Evolutionary conservation across 2,888 invertebrate genomes (phyloP), one percentile per base, ranked within the genome.

Genomic region (Dicyrtomina minuta): DNA sequence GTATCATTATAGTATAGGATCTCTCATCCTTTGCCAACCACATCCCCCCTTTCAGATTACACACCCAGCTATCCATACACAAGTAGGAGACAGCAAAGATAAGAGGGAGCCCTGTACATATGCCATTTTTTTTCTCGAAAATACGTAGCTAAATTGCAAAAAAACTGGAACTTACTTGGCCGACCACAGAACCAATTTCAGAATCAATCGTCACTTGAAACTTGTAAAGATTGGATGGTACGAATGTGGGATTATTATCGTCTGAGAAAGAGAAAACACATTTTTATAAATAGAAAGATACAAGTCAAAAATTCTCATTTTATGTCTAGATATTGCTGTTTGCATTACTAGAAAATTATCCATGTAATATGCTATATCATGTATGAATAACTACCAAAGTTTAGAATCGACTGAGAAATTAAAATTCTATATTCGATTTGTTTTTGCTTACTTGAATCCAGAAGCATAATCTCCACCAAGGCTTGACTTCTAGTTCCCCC

Each of bases 201-300:
- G 88, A 87, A 70, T 90, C 88, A 0, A 88, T 87, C 67, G 87
- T 87, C 0, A 91, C 86, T 60, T 85, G 83, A 79, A 93, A 91
- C 79, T 91, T 90, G 79, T 93, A 93, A 5, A 93, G 84, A 81
- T 93, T 93, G 68, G 88, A 90, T 3, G 92, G 90, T 26, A 91
- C 86, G 79, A 94, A 95, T 27, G 88, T 88, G 0, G 96, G 95
- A 49, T 70, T 65, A 26, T 70, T 70, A 49, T 58, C 58, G 17
- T 62, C 61, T 65, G 22, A n/a, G n/a, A n/a, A n/a, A n/a, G n/a
- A n/a, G n/a, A n/a, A n/a, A n/a, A n/a, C n/a, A n/a, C n/a, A n/a
- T n/a, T 43, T 2, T 41, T 24, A 56, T 17, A 49, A 49, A 49
- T 27, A 12, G 51, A 26, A 27, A 51, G 24, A 2, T n/a, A 55